A percentile compares a stretch with the other conserved stretches of the same genome.
These are phyloP conservation scores for Ornithoptera priamus DNA, from an alignment of 2,888 invertebrate genomes.

Conservation along the genomic window DNA sequence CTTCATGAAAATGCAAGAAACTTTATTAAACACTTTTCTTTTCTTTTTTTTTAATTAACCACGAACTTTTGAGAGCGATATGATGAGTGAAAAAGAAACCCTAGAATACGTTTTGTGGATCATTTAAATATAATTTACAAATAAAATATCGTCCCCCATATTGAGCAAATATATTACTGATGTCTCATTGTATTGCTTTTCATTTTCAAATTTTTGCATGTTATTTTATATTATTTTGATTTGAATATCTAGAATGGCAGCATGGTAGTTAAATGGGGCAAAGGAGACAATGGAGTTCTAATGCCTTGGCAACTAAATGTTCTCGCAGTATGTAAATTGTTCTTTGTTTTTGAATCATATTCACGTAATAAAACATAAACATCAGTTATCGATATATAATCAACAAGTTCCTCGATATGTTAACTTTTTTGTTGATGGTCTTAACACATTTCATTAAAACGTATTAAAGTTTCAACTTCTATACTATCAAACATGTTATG, in stretches of 20 bases:
- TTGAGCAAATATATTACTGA: neutral
- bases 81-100: conserved; percentile 8
- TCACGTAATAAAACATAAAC: conserved; percentile 15
- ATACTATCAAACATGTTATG: no score
- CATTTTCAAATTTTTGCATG: conserved; percentile 49
- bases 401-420: conserved; percentile 28
- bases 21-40: neutral
- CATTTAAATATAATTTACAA: neutral
- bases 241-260: conserved; percentile 75
- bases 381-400: conserved; percentile 32
- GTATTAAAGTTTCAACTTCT: no score
- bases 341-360: conserved; percentile 41
- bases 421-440: neutral
- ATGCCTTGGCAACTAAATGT: conserved; percentile 76
- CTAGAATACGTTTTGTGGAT: neutral
- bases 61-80: neutral
- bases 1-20: conserved; percentile 20
- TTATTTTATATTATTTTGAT: conserved; percentile 60
- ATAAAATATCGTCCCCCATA: neutral
- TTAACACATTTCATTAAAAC: neutral
- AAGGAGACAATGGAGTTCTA: conserved; percentile 73
- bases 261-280: conserved; percentile 79
- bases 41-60: conserved; percentile 12
- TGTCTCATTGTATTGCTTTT: conserved; percentile 18
- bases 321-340: conserved; percentile 67